Evolutionary conservation across 2,113 vertebrate genomes (phyloP).

Genomic region (Albula goreensis): DNA sequence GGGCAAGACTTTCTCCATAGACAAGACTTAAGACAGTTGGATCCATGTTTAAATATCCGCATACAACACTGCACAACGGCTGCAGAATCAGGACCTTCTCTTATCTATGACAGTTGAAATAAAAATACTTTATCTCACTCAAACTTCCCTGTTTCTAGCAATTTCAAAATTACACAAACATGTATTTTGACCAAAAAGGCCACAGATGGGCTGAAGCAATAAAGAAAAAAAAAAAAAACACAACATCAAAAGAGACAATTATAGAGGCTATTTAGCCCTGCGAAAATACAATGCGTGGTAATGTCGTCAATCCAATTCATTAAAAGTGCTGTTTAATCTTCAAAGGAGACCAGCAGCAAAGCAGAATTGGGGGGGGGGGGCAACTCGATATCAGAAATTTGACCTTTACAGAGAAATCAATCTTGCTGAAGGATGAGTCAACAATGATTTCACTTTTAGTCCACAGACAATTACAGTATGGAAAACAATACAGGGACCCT

Average conservation of each 20-base stretch:
- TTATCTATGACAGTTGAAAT: no score
- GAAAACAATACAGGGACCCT: background rate
- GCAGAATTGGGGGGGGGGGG: background rate
- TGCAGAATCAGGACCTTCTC: no score
- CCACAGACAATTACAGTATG: background rate
- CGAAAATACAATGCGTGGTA: conserved; percentile 19
- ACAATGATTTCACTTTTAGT: background rate
- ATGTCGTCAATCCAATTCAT: conserved; percentile 22
- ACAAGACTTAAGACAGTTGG: no score
- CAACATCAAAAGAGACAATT: background rate
- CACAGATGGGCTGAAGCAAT: background rate
- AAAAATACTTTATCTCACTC: background rate
- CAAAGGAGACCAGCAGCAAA: conserved; percentile 13
- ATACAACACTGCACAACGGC: no score
- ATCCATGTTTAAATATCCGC: no score
- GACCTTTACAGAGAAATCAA: conserved; percentile 15
- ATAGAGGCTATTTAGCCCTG: conserved; percentile 10
- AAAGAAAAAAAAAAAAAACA: background rate
- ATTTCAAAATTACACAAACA: background rate
- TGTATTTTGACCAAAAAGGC: no score
- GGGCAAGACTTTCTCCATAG: no score
- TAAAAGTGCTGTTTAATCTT: conserved; percentile 30
- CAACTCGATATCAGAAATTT: background rate
- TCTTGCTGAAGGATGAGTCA: background rate
- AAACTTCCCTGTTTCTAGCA: background rate